Base-by-base conservation (phyloP, 1,140 invertebrate genomes). In the Himalopsyche phryganea region DNA sequence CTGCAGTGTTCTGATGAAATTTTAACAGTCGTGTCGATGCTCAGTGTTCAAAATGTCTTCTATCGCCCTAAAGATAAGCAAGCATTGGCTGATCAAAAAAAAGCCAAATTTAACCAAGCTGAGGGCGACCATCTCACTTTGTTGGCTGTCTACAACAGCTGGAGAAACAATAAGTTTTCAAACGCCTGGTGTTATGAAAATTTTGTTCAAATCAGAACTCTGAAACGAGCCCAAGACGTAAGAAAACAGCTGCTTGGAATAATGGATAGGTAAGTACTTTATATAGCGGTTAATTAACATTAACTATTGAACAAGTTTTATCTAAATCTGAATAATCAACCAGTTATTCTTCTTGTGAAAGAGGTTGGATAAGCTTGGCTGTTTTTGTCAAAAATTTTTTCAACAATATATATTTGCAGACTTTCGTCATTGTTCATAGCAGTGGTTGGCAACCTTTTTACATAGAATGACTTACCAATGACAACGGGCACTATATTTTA, bases 141-240 rank as follows among this genome's bases (percentile, higher is more conserved):
- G 9, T 73, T 99, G n/a, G 93, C 96, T 0, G 96, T 99, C 2
- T 99, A 98, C 71, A 99, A 99, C 71, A 96, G 96, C 17, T 99
- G 98, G 98, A 94, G 94, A 69, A 98, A 98, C 69, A 98, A 98
- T 73, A 98, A 98, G 71, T 98, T 98, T 75, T 96, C 93, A 1
- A 97, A 95, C 72, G 93, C 95, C 0, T 99, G 97, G 98, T 99
- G 97, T 74, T 98, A 97, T 71, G 97, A 99, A 72, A 99, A 99
- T 78, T 99, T 99, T 77, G 94, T 99, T 6, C 98, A 99, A 79
- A 94, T 96, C 23, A 77, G 97, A 15, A 98, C 96, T 0, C 74
- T 99, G 28, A 98, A 98, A 76, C 80, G 96, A 50, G 94, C 97
- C 0, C 96, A 99, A 75, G 98, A 99, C 79, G 96, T 99, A 0